These are phyloP conservation scores for Plagodis pulveraria DNA, from an alignment of 2,888 invertebrate species.

Conservation along the genomic window DNA sequence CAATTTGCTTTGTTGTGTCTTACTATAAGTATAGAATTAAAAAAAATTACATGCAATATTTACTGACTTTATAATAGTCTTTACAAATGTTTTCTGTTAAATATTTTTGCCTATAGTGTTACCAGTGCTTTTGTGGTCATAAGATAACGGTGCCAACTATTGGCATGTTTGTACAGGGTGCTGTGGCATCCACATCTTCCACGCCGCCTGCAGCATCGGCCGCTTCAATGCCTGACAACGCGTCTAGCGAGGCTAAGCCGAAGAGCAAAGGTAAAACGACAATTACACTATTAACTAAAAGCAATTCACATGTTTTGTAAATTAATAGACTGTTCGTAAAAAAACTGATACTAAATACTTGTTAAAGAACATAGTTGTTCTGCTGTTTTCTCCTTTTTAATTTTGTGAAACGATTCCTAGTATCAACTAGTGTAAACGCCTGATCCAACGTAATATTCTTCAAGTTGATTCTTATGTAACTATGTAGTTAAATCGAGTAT, in stretches of 20 bases:
- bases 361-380: no score
- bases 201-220: constrained; percentile 77
- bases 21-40: no score
- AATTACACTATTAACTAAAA: neutral
- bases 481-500: neutral
- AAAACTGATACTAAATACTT: neutral
- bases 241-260: constrained; percentile 72
- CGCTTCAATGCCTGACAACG: constrained; percentile 77
- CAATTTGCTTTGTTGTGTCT: no score
- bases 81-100: no score
- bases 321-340: no score
- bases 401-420: no score
- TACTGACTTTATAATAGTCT: no score
- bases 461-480: neutral
- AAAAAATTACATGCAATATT: no score
- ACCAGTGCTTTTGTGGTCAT: no score
- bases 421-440: neutral
- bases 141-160: neutral
- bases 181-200: constrained; percentile 79
- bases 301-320: no score
- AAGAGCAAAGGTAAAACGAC: constrained; percentile 72
- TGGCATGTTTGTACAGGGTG: constrained; percentile 59
- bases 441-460: neutral
- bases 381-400: no score
- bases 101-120: no score